Evolutionary conservation across 2,797 vertebrate genomes (phyloP).

Genomic region (Brachymystax lenok): DNA sequence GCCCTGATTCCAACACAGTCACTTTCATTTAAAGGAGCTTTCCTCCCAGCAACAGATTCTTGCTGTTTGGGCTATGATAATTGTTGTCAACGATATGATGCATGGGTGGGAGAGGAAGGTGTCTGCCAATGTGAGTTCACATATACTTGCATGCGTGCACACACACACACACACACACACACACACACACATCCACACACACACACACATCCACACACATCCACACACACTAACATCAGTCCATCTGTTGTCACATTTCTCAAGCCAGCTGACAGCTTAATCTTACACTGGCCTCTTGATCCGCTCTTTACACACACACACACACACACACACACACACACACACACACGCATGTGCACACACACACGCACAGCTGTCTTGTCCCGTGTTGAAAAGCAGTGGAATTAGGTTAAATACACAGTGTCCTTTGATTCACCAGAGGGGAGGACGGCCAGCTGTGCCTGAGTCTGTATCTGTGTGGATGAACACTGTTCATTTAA

Average conservation of each 20-base stretch:
- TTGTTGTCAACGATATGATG: neutral
- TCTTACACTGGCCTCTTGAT: neutral
- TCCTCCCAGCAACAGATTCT: neutral
- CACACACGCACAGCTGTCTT: conserved; percentile 42
- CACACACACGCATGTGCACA: conserved; percentile 8
- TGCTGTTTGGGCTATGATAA: neutral
- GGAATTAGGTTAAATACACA: conserved; percentile 1
- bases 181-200: conserved; percentile 8
- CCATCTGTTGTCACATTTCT: neutral
- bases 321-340: neutral
- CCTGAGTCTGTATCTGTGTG: neutral
- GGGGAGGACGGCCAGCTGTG: neutral
- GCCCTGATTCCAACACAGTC: conserved; percentile 33
- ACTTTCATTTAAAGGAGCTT: conserved; percentile 19
- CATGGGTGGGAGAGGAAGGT: neutral
- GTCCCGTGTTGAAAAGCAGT: conserved; percentile 14
- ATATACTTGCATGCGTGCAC: neutral
- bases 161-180: conserved; percentile 18
- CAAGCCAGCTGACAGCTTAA: too few species aligned
- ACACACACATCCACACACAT: conserved; percentile 10
- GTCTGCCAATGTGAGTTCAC: neutral
- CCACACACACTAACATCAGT: neutral
- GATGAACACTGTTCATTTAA: neutral
- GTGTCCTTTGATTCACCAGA: conserved; percentile 8
- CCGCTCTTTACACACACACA: neutral